A percentile compares a stretch with the other conserved stretches of the same genome.
These are phyloP conservation scores for Melitaea athalia DNA, from an alignment of 2,888 invertebrate species.

Conservation along the genomic window DNA sequence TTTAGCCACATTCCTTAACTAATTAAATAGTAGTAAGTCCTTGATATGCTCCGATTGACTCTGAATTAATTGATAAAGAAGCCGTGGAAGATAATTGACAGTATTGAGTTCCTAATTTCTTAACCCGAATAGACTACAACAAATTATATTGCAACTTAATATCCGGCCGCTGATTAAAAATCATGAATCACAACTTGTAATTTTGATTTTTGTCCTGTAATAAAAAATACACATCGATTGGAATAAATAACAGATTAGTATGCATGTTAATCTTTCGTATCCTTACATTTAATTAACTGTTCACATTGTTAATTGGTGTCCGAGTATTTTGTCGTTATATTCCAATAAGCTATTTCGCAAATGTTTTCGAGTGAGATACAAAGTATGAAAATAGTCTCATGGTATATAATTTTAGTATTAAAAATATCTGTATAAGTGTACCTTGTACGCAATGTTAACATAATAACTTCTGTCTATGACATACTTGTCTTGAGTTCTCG, in stretches of 20 bases:
- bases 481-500: no score
- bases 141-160: not conserved
- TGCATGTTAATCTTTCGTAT: constrained; percentile 34
- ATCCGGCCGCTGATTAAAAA: not conserved
- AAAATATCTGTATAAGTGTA: no score
- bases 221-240: constrained; percentile 30
- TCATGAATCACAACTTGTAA: not conserved
- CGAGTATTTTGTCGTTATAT: constrained; percentile 16
- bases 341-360: not conserved
- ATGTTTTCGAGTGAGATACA: not conserved
- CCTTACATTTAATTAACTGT: constrained; percentile 30
- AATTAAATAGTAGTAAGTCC: no score
- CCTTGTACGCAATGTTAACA: no score
- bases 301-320: constrained; percentile 15
- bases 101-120: no score
- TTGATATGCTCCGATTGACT: no score
- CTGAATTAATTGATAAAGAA: no score
- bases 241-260: constrained; percentile 30
- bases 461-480: no score
- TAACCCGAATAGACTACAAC: no score
- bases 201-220: not conserved
- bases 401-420: no score
- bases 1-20: no score
- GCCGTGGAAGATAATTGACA: no score
- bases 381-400: not conserved